These are phyloP conservation scores for Myrmophylax atrothorax DNA, from an alignment of 2,113 vertebrate species.

Conservation along the genomic window DNA sequence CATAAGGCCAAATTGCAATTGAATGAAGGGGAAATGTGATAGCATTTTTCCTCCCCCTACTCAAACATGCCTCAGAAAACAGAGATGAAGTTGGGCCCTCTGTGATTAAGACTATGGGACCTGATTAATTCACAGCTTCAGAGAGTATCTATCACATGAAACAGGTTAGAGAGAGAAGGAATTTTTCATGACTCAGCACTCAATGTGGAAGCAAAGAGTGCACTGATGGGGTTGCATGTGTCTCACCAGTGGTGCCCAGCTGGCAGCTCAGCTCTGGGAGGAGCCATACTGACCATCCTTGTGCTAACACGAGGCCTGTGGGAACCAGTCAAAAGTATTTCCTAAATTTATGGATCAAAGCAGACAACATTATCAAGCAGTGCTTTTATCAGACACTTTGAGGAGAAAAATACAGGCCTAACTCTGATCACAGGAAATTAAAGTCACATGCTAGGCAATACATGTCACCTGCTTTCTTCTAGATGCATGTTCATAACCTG, in stretches of 20 bases:
- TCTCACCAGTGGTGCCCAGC: rapidly evolving
- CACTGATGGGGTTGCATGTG: rapidly evolving
- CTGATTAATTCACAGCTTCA: neutral
- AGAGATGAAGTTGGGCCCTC: neutral
- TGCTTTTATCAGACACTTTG: neutral
- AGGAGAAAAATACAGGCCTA: neutral
- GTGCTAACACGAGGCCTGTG: neutral
- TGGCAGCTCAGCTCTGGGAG: neutral
- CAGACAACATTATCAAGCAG: slow-evolving; percentile 12
- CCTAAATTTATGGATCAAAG: slow-evolving; percentile 1
- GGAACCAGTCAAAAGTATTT: neutral
- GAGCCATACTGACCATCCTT: neutral
- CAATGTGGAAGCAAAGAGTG: neutral
- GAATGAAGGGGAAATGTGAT: neutral
- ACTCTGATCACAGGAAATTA: slow-evolving; percentile 46
- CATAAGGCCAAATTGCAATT: neutral
- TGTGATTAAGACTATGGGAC: too few relatives aligned
- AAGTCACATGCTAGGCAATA: neutral
- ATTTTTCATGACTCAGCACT: neutral
- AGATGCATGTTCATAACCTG: neutral
- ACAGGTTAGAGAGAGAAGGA: neutral
- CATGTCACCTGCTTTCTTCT: neutral
- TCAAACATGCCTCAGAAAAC: neutral
- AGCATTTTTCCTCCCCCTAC: neutral
- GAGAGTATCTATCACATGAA: neutral